Percentiles rank a stretch among this genome's conserved stretches.
Evolutionary conservation across 2,113 vertebrate genomes (phyloP).

Genomic region (Telmatochromis sp.): DNA sequence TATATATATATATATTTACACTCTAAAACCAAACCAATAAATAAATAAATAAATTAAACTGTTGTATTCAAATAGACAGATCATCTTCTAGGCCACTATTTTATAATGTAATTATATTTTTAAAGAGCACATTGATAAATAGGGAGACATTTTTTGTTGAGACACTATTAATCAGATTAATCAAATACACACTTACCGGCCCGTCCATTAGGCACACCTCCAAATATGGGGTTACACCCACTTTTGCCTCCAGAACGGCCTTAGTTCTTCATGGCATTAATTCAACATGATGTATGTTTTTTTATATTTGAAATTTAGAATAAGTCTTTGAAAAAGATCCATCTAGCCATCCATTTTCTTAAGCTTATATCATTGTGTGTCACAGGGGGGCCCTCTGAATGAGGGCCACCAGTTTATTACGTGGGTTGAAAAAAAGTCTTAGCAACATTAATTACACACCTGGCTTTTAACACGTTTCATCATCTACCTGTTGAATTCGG

Average conservation of each 20-base stretch:
- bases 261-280: neutral
- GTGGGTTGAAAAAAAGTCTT: neutral
- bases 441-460: neutral
- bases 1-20: constrained; percentile 1
- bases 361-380: neutral
- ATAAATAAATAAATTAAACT: neutral
- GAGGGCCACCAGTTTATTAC: neutral
- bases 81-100: neutral
- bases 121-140: neutral
- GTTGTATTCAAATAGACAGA: constrained; percentile 5
- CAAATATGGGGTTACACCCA: neutral
- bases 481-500: neutral
- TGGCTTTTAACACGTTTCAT: neutral
- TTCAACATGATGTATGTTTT: neutral
- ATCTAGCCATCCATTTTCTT: neutral
- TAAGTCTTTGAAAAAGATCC: neutral
- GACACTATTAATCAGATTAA: neutral
- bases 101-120: neutral
- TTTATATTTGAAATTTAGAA: neutral
- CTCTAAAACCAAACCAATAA: constrained; percentile 40
- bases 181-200: neutral
- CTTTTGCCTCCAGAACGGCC: neutral
- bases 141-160: neutral
- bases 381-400: neutral
- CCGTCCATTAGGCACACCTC: neutral